Conservation (phyloP, 2,113 vertebrate genomes). For the Prochilodus magdalenae region DNA sequence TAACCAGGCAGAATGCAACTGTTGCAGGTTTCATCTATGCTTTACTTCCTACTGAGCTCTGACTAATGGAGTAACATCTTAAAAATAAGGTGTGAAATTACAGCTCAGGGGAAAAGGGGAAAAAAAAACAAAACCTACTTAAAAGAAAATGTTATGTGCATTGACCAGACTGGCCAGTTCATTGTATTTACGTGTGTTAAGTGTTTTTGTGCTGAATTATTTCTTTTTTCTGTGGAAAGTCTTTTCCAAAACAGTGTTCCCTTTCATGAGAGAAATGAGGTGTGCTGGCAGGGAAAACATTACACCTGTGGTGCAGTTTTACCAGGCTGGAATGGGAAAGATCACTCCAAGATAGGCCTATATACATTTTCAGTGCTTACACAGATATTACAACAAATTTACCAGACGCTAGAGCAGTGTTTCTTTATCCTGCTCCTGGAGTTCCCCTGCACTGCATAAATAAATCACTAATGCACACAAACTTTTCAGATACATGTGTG, state of each 20-base stretch:
- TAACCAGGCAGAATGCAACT: background rate
- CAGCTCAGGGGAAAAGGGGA: background rate
- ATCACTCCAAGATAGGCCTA: background rate
- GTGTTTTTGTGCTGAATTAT: background rate
- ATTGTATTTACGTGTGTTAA: background rate
- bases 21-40: background rate
- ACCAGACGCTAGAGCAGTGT: no score
- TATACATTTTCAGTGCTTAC: slow-evolving; percentile 27
- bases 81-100: slow-evolving; percentile 10
- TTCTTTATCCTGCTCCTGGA: no score
- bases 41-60: slow-evolving; percentile 19
- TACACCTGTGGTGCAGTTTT: background rate
- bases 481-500: no score
- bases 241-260: background rate
- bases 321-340: background rate
- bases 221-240: background rate
- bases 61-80: no score
- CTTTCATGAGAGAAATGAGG: background rate
- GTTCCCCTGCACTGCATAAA: no score
- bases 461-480: no score
- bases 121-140: no score
- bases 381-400: no score
- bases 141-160: no score
- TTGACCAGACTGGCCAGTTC: no score
- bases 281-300: background rate